Evolutionary conservation across 1,140 invertebrate genomes (phyloP).

Genomic region (Tachypleus tridentatus): DNA sequence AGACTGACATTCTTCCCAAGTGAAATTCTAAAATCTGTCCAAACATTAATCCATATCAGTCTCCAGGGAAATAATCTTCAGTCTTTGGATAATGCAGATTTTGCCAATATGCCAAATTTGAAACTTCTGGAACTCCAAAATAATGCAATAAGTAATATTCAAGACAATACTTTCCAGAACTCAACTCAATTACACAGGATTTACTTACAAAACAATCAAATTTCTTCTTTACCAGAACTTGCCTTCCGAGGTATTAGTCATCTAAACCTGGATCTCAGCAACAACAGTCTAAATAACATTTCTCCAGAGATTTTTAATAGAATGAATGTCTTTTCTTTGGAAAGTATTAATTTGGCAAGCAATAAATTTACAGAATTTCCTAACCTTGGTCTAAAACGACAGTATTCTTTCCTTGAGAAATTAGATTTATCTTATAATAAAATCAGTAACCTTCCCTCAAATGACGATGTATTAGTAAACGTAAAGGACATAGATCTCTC

Average conservation of each 20-base stretch:
- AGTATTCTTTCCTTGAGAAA: slow-evolving; percentile 62
- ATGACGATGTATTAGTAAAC: slow-evolving; percentile 72
- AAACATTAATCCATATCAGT: slow-evolving; percentile 48
- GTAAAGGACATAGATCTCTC: slow-evolving; percentile 76
- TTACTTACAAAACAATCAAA: slow-evolving; percentile 57
- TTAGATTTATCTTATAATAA: slow-evolving; percentile 67
- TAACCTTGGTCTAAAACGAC: slow-evolving; percentile 58
- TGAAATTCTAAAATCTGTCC: slow-evolving; percentile 34
- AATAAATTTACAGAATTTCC: slow-evolving; percentile 69
- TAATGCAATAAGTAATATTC: slow-evolving; percentile 64
- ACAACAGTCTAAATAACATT: slow-evolving; percentile 58
- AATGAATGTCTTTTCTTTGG: slow-evolving; percentile 58
- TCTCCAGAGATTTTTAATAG: slow-evolving; percentile 72
- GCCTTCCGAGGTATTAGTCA: slow-evolving; percentile 68
- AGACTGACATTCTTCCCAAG: slow-evolving; percentile 18
- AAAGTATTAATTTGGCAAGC: slow-evolving; percentile 61
- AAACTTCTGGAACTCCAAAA: slow-evolving; percentile 51
- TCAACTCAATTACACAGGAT: slow-evolving; percentile 71
- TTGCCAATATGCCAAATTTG: slow-evolving; percentile 60
- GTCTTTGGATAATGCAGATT: slow-evolving; percentile 65
- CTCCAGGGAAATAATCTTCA: slow-evolving; percentile 62
- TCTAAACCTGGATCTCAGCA: slow-evolving; percentile 58
- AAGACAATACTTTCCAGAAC: slow-evolving; percentile 77
- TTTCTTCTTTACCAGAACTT: slow-evolving; percentile 60
- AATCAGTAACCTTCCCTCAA: slow-evolving; percentile 60